A percentile compares a stretch with the other conserved stretches of the same genome.
phyloP scores from a whole-genome alignment of 2,113 vertebrate genomes.

The Odobenus rosmarus region DNA sequence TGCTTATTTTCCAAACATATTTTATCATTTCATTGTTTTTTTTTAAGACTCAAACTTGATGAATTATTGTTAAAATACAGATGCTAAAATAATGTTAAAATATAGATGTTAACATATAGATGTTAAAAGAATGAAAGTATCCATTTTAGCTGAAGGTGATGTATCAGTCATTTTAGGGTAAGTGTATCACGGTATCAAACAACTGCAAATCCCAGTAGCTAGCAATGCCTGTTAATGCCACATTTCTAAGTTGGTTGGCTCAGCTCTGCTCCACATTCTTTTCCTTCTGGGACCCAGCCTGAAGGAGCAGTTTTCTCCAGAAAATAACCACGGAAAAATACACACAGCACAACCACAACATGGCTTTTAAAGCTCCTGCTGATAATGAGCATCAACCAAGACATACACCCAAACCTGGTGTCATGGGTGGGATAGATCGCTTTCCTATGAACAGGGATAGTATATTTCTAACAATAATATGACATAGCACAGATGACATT shows the following conservation, averaged over 20 bases:
- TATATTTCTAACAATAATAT: not conserved
- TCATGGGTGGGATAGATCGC: not conserved
- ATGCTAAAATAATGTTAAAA: not conserved
- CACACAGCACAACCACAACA: not conserved
- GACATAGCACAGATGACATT: not conserved
- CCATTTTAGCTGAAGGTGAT: not conserved
- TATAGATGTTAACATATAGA: not conserved
- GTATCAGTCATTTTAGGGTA: not conserved
- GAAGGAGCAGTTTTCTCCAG: not conserved
- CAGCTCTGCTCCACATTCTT: not conserved
- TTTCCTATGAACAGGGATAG: not conserved
- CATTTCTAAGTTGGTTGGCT: not conserved
- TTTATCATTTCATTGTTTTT: not conserved
- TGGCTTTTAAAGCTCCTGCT: not conserved
- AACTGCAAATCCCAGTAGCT: not conserved
- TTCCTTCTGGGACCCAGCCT: not conserved
- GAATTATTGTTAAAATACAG: not conserved
- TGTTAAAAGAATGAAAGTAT: not conserved
- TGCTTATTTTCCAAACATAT: not conserved
- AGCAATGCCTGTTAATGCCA: not conserved
- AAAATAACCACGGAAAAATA: not conserved
- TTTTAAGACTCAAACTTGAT: constrained; percentile 13
- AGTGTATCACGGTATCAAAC: not conserved
- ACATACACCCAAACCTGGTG: not conserved
- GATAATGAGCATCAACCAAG: not conserved